Evolutionary conservation across 2,797 vertebrate species (phyloP).

Genomic region (Sebastolobus alascanus): DNA sequence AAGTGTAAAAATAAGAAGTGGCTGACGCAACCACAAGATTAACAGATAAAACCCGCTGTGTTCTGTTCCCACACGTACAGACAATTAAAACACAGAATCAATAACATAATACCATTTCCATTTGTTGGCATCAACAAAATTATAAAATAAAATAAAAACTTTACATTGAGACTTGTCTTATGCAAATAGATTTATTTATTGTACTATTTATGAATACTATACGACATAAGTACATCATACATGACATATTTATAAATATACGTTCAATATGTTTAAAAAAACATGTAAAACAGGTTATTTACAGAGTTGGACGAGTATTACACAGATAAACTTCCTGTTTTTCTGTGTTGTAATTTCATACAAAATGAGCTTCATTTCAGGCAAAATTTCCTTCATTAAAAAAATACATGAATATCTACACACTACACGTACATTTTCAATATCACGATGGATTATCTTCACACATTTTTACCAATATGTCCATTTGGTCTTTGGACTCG

Average conservation of each 20-base stretch:
- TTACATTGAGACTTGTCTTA: background rate
- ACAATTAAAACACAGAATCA: background rate
- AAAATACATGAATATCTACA: conserved; percentile 30
- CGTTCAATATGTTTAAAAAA: conserved; percentile 20
- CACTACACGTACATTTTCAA: background rate
- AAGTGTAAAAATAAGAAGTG: background rate
- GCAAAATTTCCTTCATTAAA: background rate
- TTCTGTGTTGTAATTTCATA: conserved; percentile 12
- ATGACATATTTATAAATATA: conserved; percentile 60
- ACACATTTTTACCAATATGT: conserved; percentile 77
- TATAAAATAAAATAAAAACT: background rate
- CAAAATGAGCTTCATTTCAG: conserved; percentile 8
- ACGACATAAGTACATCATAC: conserved; percentile 2
- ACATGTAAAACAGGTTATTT: conserved; percentile 29
- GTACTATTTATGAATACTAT: conserved; percentile 7
- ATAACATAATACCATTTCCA: background rate
- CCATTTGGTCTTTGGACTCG: conserved; percentile 75
- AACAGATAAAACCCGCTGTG: background rate
- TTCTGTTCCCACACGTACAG: background rate
- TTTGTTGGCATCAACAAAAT: background rate
- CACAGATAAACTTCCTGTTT: conserved; percentile 26
- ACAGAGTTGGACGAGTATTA: conserved; percentile 33
- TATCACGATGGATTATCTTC: conserved; percentile 64
- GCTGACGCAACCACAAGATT: background rate
- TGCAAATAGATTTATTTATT: conserved; percentile 17